Percentiles rank a stretch among this genome's conserved stretches.
These are phyloP conservation scores for Myxocyprinus asiaticus DNA, from an alignment of 2,113 vertebrate species.

Conservation along the genomic window DNA sequence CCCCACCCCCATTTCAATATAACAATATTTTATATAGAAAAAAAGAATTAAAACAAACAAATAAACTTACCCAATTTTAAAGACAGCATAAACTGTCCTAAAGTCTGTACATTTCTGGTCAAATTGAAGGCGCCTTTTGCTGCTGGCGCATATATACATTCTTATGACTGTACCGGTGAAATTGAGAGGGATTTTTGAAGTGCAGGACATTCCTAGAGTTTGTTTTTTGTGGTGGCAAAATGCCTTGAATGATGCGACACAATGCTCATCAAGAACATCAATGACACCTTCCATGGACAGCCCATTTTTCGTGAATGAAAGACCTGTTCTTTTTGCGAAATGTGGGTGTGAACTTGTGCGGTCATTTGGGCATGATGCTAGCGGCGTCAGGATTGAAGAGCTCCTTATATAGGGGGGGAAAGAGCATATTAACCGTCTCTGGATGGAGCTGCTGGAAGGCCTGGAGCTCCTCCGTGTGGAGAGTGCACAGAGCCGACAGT, in stretches of 20 bases:
- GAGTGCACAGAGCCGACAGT: constrained; percentile 94
- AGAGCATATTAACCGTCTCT: constrained; percentile 95
- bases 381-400: constrained; percentile 97
- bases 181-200: constrained; percentile 82
- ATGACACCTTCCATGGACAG: background rate
- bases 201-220: constrained; percentile 95
- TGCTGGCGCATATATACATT: constrained; percentile 96
- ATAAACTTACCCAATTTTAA: constrained; percentile 59
- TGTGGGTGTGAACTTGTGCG: constrained; percentile 55
- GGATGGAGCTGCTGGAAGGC: constrained; percentile 98
- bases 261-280: background rate
- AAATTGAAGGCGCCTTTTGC: constrained; percentile 71
- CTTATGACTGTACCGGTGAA: constrained; percentile 99
- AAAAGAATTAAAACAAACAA: constrained; percentile 66
- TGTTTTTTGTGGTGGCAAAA: constrained; percentile 70
- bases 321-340: constrained; percentile 6
- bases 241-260: background rate
- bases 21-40: constrained; percentile 57
- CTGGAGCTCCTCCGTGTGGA: constrained; percentile 98
- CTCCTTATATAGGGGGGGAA: constrained; percentile 98
- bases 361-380: constrained; percentile 92
- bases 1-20: constrained; percentile 70
- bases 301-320: background rate
- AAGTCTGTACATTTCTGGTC: constrained; percentile 83
- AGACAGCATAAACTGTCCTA: constrained; percentile 75